A percentile compares a stretch with the other conserved stretches of the same genome.
phyloP scores from a whole-genome alignment of 2,888 invertebrate species.

The Brachypterus glaber region DNA sequence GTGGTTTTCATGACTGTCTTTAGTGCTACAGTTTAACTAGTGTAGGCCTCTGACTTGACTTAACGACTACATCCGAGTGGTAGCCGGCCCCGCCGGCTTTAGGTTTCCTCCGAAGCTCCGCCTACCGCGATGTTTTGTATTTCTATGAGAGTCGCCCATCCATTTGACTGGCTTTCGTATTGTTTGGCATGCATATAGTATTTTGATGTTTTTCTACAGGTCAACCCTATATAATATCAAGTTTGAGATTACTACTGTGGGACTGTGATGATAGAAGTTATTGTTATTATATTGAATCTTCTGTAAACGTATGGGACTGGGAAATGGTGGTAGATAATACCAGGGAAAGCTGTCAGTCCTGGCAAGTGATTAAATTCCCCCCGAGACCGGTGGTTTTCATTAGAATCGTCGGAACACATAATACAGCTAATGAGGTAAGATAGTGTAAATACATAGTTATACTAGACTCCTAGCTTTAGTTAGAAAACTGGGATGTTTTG shows the following conservation, averaged over 20 bases:
- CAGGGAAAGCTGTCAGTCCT: conserved; percentile 78
- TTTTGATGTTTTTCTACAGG: conserved; percentile 38
- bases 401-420: conserved; percentile 90
- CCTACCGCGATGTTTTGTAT: too few relatives aligned
- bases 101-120: too few relatives aligned
- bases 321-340: conserved; percentile 82
- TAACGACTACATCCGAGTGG: too few relatives aligned
- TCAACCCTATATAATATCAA: conserved; percentile 89
- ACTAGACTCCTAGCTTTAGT: too few relatives aligned
- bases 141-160: too few relatives aligned
- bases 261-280: conserved; percentile 94
- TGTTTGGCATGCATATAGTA: not conserved
- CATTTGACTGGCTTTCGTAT: too few relatives aligned
- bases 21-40: too few relatives aligned
- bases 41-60: too few relatives aligned
- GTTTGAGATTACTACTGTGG: conserved; percentile 89
- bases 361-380: conserved; percentile 85
- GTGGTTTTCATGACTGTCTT: too few relatives aligned
- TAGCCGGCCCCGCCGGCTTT: too few relatives aligned
- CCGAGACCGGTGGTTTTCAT: conserved; percentile 85
- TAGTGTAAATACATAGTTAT: too few relatives aligned
- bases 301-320: conserved; percentile 88
- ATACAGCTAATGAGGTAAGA: conserved; percentile 92
- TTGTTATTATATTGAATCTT: conserved; percentile 92
- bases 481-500: too few relatives aligned